A percentile compares a stretch with the other conserved stretches of the same genome.
Conservation (phyloP, 1,140 invertebrate species). For the Brachionus manjavacas region DNA sequence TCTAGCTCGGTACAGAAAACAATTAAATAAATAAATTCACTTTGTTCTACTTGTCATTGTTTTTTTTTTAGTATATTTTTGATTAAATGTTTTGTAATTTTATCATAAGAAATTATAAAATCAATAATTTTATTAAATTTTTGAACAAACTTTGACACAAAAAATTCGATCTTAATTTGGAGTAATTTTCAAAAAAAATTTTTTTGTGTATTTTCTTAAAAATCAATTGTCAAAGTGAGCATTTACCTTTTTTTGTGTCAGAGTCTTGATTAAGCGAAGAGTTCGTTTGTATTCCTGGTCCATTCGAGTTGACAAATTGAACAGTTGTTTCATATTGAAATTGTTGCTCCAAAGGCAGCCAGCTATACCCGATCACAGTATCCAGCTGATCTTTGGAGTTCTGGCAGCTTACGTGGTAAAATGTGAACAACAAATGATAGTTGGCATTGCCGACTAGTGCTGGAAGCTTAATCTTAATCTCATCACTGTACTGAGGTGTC, state of each 20-base stretch:
- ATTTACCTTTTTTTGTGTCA: slow-evolving; percentile 7
- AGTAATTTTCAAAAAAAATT: too few species aligned
- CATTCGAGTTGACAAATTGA: slow-evolving; percentile 9
- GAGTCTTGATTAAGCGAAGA: neutral
- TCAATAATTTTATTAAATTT: too few species aligned
- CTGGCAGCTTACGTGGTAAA: slow-evolving; percentile 42
- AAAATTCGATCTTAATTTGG: too few species aligned
- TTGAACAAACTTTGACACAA: too few species aligned
- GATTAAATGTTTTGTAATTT: too few species aligned
- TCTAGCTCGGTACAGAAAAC: too few species aligned
- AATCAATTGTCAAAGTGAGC: too few species aligned
- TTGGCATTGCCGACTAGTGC: neutral
- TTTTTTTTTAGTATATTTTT: too few species aligned
- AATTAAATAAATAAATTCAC: too few species aligned
- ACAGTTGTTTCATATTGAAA: slow-evolving; percentile 38
- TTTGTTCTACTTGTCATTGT: too few species aligned
- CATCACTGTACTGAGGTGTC: slow-evolving; percentile 35
- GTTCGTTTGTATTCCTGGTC: neutral
- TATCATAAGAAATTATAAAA: too few species aligned
- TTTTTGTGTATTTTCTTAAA: too few species aligned
- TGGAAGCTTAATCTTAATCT: slow-evolving; percentile 37
- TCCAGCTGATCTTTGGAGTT: slow-evolving; percentile 39
- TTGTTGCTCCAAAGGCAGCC: slow-evolving; percentile 34
- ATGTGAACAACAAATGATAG: slow-evolving; percentile 41
- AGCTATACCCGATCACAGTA: slow-evolving; percentile 40